A percentile compares a stretch with the other conserved stretches of the same genome.
These are phyloP conservation scores for Tryphoninae sp. DNA, from an alignment of 2,888 invertebrate genomes.

Conservation along the genomic window DNA sequence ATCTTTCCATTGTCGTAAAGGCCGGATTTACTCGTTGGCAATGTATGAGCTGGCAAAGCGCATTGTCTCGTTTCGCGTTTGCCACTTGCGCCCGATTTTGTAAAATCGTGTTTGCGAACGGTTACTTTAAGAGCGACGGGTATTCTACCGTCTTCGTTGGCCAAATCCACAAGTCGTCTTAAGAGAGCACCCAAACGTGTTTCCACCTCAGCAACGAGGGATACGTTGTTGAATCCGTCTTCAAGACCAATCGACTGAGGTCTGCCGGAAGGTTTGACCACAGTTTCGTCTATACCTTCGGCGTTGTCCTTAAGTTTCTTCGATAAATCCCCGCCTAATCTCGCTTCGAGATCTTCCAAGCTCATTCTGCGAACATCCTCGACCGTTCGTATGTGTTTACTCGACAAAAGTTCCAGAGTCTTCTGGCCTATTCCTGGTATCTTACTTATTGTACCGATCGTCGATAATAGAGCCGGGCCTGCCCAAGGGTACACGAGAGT, in stretches of 20 bases:
- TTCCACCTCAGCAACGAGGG: slow-evolving; percentile 88
- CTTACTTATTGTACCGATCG: slow-evolving; percentile 84
- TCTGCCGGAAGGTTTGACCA: slow-evolving; percentile 88
- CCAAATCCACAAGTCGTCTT: slow-evolving; percentile 87
- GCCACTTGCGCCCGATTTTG: slow-evolving; percentile 83
- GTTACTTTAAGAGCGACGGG: slow-evolving; percentile 90
- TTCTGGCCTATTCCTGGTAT: slow-evolving; percentile 91
- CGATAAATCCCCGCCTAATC: slow-evolving; percentile 87
- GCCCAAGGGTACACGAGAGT: slow-evolving; percentile 89
- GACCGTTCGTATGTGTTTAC: slow-evolving; percentile 86
- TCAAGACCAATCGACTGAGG: slow-evolving; percentile 91
- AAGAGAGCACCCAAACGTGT: slow-evolving; percentile 87
- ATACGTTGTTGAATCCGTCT: slow-evolving; percentile 89
- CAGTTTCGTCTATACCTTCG: slow-evolving; percentile 88
- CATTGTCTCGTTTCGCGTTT: slow-evolving; percentile 90
- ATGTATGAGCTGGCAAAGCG: slow-evolving; percentile 83
- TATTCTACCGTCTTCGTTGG: slow-evolving; percentile 90
- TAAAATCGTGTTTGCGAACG: slow-evolving; percentile 87
- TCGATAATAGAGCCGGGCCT: slow-evolving; percentile 86
- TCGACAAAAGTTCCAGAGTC: slow-evolving; percentile 83
- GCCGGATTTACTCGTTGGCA: slow-evolving; percentile 84
- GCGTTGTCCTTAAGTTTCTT: slow-evolving; percentile 87
- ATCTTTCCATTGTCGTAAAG: slow-evolving; percentile 85
- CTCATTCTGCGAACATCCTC: slow-evolving; percentile 86
- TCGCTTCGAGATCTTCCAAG: slow-evolving; percentile 83